Evolutionary conservation across 1,140 invertebrate species (phyloP).

Genomic region (Rhopalosiphum padi): DNA sequence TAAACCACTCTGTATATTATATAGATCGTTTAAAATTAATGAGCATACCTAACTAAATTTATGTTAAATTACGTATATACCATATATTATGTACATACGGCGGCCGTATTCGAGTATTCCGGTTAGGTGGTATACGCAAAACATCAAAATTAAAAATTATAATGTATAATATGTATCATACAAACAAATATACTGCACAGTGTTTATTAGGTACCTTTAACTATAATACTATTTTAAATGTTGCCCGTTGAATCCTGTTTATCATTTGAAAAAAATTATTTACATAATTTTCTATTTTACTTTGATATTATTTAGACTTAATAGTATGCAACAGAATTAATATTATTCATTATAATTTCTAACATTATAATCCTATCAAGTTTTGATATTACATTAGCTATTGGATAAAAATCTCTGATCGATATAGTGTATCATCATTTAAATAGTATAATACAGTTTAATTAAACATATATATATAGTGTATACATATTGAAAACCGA

Average conservation of each 20-base stretch:
- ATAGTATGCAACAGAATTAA: not conserved
- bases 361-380: not conserved
- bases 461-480: not conserved
- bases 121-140: too few species aligned
- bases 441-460: not conserved
- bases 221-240: too few species aligned
- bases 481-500: too few species aligned
- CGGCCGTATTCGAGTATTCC: too few species aligned
- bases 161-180: not conserved
- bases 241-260: not conserved
- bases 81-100: too few species aligned
- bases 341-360: not conserved
- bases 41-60: too few species aligned
- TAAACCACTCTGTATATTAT: too few species aligned
- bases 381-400: not conserved
- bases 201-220: not conserved
- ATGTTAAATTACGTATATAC: too few species aligned
- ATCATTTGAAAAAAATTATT: not conserved
- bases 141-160: not conserved
- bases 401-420: not conserved
- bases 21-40: too few species aligned
- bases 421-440: not conserved
- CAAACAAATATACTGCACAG: not conserved
- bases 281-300: too few species aligned
- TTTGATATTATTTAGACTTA: too few species aligned